Conservation (phyloP, 2,797 vertebrate genomes). For the Eidolon dupreanum region DNA sequence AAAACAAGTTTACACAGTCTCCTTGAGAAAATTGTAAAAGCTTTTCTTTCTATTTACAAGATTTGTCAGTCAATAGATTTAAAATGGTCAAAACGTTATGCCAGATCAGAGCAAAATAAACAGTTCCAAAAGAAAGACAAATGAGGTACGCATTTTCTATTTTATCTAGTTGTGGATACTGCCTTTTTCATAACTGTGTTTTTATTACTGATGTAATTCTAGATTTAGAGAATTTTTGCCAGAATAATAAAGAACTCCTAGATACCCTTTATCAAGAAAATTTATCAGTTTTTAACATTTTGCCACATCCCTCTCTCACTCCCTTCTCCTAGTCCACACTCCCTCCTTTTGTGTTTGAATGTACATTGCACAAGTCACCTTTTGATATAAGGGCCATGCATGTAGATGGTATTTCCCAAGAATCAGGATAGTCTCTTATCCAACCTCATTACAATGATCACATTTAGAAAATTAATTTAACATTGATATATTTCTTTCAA, state of each 20-base stretch:
- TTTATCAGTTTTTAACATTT: neutral
- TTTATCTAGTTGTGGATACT: neutral
- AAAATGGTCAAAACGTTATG: neutral
- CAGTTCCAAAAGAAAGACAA: neutral
- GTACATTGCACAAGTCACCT: neutral
- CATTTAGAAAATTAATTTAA: neutral
- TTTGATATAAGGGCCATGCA: neutral
- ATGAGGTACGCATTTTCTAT: neutral
- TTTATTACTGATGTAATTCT: neutral
- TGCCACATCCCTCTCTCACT: neutral
- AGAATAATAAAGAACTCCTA: neutral
- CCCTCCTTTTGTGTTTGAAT: neutral
- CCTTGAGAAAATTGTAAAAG: neutral
- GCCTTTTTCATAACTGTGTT: neutral
- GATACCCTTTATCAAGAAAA: neutral
- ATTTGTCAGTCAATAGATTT: neutral
- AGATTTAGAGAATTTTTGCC: neutral
- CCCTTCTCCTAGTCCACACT: neutral
- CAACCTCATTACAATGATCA: neutral
- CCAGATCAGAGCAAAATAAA: neutral
- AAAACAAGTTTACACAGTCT: neutral
- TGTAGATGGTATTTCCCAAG: neutral
- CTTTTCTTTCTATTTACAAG: neutral
- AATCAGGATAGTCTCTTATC: neutral
- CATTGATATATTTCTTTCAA: neutral